Conservation (phyloP, 1,140 invertebrate species). For the Macrobrachium nipponense region DNA sequence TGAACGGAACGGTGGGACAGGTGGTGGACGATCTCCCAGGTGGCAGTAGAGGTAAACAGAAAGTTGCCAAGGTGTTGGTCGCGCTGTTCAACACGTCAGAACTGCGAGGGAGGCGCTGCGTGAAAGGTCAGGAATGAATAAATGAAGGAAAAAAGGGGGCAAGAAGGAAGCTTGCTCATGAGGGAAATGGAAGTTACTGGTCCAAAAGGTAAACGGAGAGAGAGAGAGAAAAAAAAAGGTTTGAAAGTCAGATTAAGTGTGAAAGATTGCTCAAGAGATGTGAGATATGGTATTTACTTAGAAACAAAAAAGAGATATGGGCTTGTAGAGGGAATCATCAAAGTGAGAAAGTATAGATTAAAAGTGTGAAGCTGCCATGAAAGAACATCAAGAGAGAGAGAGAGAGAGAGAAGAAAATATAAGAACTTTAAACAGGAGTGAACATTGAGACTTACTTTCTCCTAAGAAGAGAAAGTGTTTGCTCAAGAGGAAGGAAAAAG, state of each 20-base stretch:
- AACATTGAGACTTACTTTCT: background rate
- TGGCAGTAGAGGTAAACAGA: no score
- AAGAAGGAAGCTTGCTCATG: background rate
- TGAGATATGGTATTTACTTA: background rate
- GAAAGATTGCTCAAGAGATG: background rate
- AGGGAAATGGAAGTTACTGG: no score
- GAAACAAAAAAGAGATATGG: background rate
- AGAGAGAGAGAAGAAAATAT: background rate
- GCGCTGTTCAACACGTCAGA: no score
- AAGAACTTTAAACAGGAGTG: background rate
- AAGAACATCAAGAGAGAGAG: background rate
- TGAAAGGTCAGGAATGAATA: no score
- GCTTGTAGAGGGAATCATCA: no score
- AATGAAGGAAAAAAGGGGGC: background rate
- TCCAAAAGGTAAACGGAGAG: background rate
- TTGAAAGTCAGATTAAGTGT: background rate
- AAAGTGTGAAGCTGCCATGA: background rate
- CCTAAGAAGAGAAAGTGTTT: conserved; percentile 7
- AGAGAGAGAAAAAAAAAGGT: background rate
- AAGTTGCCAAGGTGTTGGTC: no score
- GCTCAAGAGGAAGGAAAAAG: no score
- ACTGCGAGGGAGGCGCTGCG: no score
- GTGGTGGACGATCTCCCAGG: no score
- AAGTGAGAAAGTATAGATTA: no score
- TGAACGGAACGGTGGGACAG: no score